phyloP scores from a whole-genome alignment of 2,888 invertebrate genomes.

The Pristionchus mayeri region DNA sequence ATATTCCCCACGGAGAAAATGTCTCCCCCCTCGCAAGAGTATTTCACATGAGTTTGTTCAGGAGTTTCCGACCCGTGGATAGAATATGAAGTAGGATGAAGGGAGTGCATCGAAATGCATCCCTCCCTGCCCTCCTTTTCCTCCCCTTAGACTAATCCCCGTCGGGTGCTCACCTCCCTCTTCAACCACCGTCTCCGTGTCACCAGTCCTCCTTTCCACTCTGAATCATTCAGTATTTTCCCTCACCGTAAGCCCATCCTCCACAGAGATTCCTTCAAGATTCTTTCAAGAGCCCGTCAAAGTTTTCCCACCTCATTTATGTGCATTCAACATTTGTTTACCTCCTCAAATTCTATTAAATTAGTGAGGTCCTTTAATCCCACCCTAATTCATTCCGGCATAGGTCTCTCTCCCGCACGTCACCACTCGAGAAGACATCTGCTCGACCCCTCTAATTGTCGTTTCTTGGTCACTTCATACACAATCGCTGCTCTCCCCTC shows the following conservation, averaged over 20 bases:
- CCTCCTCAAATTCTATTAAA: no score
- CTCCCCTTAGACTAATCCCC: not conserved
- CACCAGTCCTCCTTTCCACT: not conserved
- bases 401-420: no score
- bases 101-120: conserved; percentile 16
- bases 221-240: conserved; percentile 25
- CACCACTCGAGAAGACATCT: not conserved
- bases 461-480: conserved; percentile 29
- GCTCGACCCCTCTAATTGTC: not conserved
- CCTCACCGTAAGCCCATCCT: conserved; percentile 7
- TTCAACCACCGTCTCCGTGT: not conserved
- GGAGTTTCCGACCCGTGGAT: no score
- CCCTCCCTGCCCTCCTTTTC: not conserved
- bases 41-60: no score
- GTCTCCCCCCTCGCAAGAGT: no score
- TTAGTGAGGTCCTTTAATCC: no score
- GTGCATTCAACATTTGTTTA: no score
- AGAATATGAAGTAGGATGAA: not conserved
- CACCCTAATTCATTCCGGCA: no score
- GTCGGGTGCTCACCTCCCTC: not conserved
- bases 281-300: no score
- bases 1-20: no score
- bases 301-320: conserved; percentile 1
- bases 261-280: not conserved
- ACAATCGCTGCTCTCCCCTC: not conserved